Percentiles rank a stretch among this genome's conserved stretches.
Evolutionary conservation across 2,797 vertebrate species (phyloP).

Genomic region (Lacerta agilis): DNA sequence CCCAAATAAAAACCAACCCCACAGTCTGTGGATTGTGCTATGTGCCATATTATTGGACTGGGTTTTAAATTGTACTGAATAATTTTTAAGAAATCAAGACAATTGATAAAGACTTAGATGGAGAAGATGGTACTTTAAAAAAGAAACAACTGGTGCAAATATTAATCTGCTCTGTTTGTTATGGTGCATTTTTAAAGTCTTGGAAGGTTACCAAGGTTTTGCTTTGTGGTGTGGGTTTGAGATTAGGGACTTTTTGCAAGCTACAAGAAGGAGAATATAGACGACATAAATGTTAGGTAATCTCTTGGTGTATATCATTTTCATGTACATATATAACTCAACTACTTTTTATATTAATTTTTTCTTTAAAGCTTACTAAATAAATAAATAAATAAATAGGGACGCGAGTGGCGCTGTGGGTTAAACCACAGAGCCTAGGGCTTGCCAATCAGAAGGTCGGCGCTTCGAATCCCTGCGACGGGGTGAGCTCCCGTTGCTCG

Average conservation of each 20-base stretch:
- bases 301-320: not conserved
- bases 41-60: no score
- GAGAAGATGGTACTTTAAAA: not conserved
- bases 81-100: not conserved
- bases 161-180: not conserved
- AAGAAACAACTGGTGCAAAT: not conserved
- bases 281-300: not conserved
- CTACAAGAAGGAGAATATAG: not conserved
- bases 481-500: no score
- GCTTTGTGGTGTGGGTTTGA: not conserved
- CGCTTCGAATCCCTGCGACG: no score
- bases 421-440: no score
- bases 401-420: no score
- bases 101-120: not conserved
- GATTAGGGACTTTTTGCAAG: not conserved
- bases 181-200: not conserved
- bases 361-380: not conserved
- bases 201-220: not conserved
- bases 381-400: no score
- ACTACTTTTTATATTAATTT: not conserved
- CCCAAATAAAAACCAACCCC: not conserved
- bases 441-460: no score
- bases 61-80: not conserved
- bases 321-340: rapidly evolving
- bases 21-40: not conserved